Base-by-base conservation (phyloP, 2,888 invertebrate species). In the Hirtodrosophila trivittata region DNA sequence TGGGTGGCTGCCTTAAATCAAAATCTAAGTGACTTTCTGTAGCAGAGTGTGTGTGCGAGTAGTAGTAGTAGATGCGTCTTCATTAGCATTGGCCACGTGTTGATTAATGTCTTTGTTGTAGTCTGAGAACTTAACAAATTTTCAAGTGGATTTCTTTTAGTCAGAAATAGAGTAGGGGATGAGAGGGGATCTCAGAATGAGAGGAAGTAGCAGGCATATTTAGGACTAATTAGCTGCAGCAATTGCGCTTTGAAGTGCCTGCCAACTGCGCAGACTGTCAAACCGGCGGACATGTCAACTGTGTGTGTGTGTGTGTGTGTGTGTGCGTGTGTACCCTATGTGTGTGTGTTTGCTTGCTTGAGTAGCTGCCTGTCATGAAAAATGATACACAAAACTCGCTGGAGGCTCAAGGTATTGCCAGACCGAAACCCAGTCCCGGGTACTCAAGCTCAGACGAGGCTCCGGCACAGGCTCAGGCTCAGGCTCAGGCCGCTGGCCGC, bases 1-100 rank as follows among this genome's bases (percentile, higher is more conserved):
- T 78, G 85, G 78, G 85, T 85, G 86, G 86, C 57, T 59, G 63
- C 59, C 65, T 70, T 86, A 70, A 83, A 83, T 80, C 74, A 86
- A 51, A 66, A 80, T 76, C 58, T 57, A 68, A 65, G 56, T 49
- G 51, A 66, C 66, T 50, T 30, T 18, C 57, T 30, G 9, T n/a
- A 32, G 42, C 5, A 35, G 26, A 16, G 37, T 26, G 37, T 12
- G 45, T n/a, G 54, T 26, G 52, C 7, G 38, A 46, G 42, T 1
- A 21, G 7, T 10, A 10, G n/a, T 38, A n/a, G 9, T 32, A 55
- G 64, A 42, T 74, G 56, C 45, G 50, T 74, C 70, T 74, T 70
- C 64, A 74, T 70, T 70, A 70, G 74, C 70, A 68, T 70, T 38
- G 45, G 10, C 52, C 55, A 67, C 67, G 63, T 73, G 73, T 63